phyloP scores from a whole-genome alignment of 2,797 vertebrate genomes.

The Threskiornis aethiopicus region DNA sequence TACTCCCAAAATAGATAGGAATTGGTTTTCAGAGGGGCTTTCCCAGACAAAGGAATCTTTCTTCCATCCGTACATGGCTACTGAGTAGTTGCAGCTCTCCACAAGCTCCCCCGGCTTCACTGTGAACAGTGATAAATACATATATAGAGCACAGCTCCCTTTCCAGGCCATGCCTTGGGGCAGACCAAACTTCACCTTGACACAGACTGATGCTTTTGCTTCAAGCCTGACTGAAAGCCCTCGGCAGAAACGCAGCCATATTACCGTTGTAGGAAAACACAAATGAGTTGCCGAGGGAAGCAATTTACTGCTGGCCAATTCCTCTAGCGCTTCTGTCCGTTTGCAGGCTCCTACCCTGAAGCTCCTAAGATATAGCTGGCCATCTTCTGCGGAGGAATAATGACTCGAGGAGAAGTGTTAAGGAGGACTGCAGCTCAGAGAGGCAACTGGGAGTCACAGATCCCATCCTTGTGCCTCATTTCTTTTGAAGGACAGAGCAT shows the following conservation, averaged over 20 bases:
- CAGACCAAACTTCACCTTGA: not conserved
- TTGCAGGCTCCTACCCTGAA: not conserved
- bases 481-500: constrained; percentile 9
- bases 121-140: not conserved
- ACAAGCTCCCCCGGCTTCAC: not conserved
- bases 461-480: not conserved
- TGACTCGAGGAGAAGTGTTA: not conserved
- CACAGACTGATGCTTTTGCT: not conserved
- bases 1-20: not conserved
- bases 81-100: not conserved
- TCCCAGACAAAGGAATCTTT: not conserved
- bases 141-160: not conserved
- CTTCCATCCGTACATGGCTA: not conserved
- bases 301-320: constrained; percentile 19
- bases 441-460: not conserved
- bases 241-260: not conserved
- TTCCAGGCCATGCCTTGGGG: not conserved
- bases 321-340: not conserved
- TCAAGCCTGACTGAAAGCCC: constrained; percentile 8
- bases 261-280: not conserved
- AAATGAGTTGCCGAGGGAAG: constrained; percentile 48
- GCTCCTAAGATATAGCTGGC: not conserved
- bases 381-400: constrained; percentile 2
- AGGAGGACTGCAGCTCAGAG: not conserved
- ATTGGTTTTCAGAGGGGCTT: not conserved